Percentiles rank a stretch among this genome's conserved stretches.
Evolutionary conservation across 2,113 vertebrate species (phyloP).

Genomic region (Austrofundulus limnaeus): DNA sequence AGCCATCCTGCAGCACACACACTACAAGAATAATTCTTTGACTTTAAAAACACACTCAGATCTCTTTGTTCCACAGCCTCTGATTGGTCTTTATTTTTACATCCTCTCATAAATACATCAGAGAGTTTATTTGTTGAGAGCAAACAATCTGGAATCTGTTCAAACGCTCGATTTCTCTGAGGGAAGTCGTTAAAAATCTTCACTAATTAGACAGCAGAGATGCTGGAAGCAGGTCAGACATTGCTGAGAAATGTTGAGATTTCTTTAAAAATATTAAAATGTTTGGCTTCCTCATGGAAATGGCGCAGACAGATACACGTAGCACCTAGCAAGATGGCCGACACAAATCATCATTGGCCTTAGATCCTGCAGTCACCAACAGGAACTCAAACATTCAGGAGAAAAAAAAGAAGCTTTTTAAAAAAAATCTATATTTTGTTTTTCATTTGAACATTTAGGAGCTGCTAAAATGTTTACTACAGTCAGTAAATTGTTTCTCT

Average conservation of each 20-base stretch:
- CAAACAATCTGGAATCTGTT: slow-evolving; percentile 42
- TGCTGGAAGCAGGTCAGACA: neutral
- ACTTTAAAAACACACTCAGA: neutral
- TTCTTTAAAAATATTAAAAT: neutral
- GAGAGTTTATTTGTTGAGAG: slow-evolving; percentile 34
- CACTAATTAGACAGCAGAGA: slow-evolving; percentile 43
- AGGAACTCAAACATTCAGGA: too few relatives aligned
- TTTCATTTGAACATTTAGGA: too few relatives aligned
- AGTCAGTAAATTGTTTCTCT: too few relatives aligned
- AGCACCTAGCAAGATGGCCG: too few relatives aligned
- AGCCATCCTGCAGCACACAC: slow-evolving; percentile 8
- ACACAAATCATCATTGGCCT: too few relatives aligned
- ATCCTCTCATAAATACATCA: slow-evolving; percentile 37
- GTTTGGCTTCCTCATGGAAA: rapidly evolving
- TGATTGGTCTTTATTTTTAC: neutral
- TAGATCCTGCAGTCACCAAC: too few relatives aligned
- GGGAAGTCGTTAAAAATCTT: slow-evolving; percentile 45
- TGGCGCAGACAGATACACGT: too few relatives aligned
- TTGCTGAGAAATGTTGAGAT: slow-evolving; percentile 10
- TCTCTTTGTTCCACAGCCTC: slow-evolving; percentile 21
- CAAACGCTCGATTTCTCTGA: slow-evolving; percentile 48
- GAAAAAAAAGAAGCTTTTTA: too few relatives aligned
- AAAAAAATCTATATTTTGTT: too few relatives aligned
- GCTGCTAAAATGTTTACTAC: too few relatives aligned
- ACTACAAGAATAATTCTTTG: neutral